Base-by-base conservation (phyloP, 2,797 vertebrate genomes). In the Emydoidea blandingii region DNA sequence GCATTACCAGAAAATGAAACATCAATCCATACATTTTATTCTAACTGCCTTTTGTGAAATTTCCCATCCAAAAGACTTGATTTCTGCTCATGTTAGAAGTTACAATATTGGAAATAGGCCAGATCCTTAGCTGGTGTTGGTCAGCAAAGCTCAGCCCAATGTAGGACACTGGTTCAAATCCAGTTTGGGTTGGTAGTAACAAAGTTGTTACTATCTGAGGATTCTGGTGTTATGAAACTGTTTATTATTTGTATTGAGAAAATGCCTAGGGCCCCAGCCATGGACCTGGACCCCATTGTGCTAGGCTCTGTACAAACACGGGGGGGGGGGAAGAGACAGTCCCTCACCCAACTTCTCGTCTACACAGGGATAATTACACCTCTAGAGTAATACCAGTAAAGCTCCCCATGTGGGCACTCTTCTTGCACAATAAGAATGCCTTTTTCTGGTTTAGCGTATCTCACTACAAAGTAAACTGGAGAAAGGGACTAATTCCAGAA, bases 21-120 rank as follows among this genome's bases (percentile, higher is more conserved):
- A 85, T 86, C 82, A 87, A 93, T 87, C 89, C 94, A 37, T 53
- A 96, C 88, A n/a, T 90, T 94, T 82, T 93, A 50, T 83, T 96
- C 85, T 82, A 95, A 94, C 72, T 92, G 89, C 47, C 86, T 65
- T 65, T 87, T 81, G 91, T 86, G 92, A 95, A 91, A 95, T 95
- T 95, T 92, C 87, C 81, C 92, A 52, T 57, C 88, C 56, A 56
- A 85, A 56, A 79, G 62, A 49, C 87, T 6, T 56, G 84, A 93
- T 54, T 68, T 94, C 92, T 87, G 62, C 57, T 9, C n/a, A 62
- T 34, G 29, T 62, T 62, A 37, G 65, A 68, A 21, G n/a, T 68
- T 68, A 68, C 34, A 68, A 4, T 68, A 68, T 37, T 68, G n/a
- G 65, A 68, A 68, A 37, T 34, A n/a, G 65, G n/a, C n/a, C 65